Percentiles rank a stretch among this genome's conserved stretches.
Evolutionary conservation across 2,113 vertebrate species (phyloP).

Genomic region (Ammodytes dubius): DNA sequence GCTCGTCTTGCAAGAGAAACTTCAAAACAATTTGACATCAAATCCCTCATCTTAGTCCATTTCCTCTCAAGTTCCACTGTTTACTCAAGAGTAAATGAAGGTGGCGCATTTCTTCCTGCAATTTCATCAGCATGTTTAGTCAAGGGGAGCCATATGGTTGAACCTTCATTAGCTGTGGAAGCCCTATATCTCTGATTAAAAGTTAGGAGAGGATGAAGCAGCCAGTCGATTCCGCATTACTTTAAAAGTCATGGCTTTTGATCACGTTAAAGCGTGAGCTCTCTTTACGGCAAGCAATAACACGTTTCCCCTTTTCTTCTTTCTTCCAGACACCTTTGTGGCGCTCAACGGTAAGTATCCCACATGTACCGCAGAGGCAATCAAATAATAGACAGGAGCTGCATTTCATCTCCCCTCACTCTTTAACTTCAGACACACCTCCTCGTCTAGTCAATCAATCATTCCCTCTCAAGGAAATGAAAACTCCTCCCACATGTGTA

Average conservation of each 20-base stretch:
- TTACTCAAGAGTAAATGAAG: constrained; percentile 52
- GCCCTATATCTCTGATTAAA: constrained; percentile 65
- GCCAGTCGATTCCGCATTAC: constrained; percentile 67
- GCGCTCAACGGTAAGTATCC: constrained; percentile 94
- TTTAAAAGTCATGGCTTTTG: constrained; percentile 68
- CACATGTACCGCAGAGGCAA: constrained; percentile 47
- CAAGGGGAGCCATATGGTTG: constrained; percentile 45
- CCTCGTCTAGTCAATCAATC: constrained; percentile 72
- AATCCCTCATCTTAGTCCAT: constrained; percentile 38
- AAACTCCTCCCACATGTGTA: constrained; percentile 78
- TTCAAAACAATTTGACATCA: constrained; percentile 42
- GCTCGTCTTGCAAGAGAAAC: constrained; percentile 26
- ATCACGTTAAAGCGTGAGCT: constrained; percentile 59
- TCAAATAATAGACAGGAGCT: constrained; percentile 53
- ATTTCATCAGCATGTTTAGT: constrained; percentile 61
- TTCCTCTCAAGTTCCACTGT: constrained; percentile 47
- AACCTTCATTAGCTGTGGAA: constrained; percentile 48
- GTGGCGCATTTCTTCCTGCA: constrained; percentile 20
- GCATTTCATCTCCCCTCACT: constrained; percentile 67
- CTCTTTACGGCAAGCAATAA: constrained; percentile 62
- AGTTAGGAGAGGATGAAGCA: constrained; percentile 51
- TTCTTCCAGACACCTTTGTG: constrained; percentile 94
- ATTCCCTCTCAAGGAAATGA: constrained; percentile 77
- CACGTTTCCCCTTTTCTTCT: constrained; percentile 63
- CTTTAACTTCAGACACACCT: constrained; percentile 70